Base-by-base conservation (phyloP, 2,888 invertebrate species). In the Hermodice carunculata region DNA sequence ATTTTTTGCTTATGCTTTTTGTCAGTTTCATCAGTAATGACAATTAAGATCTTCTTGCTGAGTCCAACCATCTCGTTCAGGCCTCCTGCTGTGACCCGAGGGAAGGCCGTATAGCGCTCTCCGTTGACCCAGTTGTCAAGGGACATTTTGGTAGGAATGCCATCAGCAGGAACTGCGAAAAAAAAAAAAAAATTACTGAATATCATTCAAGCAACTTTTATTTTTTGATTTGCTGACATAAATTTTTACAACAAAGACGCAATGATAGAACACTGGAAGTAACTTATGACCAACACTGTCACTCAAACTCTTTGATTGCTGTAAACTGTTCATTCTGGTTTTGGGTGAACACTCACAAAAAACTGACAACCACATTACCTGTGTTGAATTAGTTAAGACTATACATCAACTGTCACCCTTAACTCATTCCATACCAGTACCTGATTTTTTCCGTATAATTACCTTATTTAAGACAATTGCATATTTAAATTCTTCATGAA, bases 61-160 rank as follows among this genome's bases (percentile, higher is more conserved):
- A 93, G 94, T 77, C 92, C 90, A 81, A 95, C 76, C 76, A 96
- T 86, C 82, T 95, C 92, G 86, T 94, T 91, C 28, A 89, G 83
- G 78, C 94, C 95, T 60, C 93, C 92, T 61, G 81, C 82, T 1
- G 69, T 66, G 5, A 80, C 67, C 52, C 75, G 71, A 1, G 96
- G 94, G 81, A 96, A 96, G 52, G 93, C 92, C 44, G 92, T 90
- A 87, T 96, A 97, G 69, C 96, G 89, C 85, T 97, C 96, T 19
- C 92, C 90, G 80, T 94, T 94, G 28, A 97, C 90, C 95, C 96
- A 97, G 71, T 91, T 91, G 75, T 92, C 91, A 73, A 97, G 87
- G 26, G 72, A 75, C 3, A 69, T 70, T 63, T 79, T 80, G 14
- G 79, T 76, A 1, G 71, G 46, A 26, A 60, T 57, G 28, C 59